Evolutionary conservation across 2,888 invertebrate species (phyloP).

Genomic region (Amaurobius ferox): DNA sequence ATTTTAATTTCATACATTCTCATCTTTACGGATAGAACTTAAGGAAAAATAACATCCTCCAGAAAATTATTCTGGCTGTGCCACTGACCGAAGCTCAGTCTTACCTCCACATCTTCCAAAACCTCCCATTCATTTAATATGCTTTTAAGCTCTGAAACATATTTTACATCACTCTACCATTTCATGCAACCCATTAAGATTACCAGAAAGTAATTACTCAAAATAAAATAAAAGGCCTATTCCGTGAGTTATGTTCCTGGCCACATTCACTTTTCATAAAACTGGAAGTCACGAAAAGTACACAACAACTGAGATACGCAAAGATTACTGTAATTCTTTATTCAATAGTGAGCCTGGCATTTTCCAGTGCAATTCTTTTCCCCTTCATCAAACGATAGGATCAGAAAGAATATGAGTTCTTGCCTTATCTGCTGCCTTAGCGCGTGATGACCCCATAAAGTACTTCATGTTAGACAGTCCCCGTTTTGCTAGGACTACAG

Average conservation of each 20-base stretch:
- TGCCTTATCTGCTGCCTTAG: slow-evolving; percentile 9
- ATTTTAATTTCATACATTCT: no score
- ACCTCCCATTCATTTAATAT: background rate
- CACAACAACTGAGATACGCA: slow-evolving; percentile 63
- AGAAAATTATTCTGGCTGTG: no score
- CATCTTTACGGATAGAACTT: no score
- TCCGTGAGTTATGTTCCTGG: slow-evolving; percentile 50
- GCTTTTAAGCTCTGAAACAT: background rate
- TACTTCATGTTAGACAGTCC: slow-evolving; percentile 26
- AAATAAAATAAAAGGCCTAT: slow-evolving; percentile 30
- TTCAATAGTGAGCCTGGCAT: slow-evolving; percentile 53
- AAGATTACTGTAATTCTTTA: slow-evolving; percentile 54
- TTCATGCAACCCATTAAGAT: slow-evolving; percentile 39
- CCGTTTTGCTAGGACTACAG: background rate
- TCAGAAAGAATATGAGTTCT: slow-evolving; percentile 44
- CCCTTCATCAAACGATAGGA: slow-evolving; percentile 33
- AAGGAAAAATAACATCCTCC: no score
- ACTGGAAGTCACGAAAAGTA: slow-evolving; percentile 59
- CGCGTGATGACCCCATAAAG: slow-evolving; percentile 61
- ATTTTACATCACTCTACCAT: background rate
- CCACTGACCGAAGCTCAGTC: no score
- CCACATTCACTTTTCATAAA: slow-evolving; percentile 52
- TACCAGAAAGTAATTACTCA: slow-evolving; percentile 47
- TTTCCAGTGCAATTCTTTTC: slow-evolving; percentile 22
- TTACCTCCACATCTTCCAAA: no score